Conservation (phyloP, 2,797 vertebrate species). For the Antrozous pallidus region DNA sequence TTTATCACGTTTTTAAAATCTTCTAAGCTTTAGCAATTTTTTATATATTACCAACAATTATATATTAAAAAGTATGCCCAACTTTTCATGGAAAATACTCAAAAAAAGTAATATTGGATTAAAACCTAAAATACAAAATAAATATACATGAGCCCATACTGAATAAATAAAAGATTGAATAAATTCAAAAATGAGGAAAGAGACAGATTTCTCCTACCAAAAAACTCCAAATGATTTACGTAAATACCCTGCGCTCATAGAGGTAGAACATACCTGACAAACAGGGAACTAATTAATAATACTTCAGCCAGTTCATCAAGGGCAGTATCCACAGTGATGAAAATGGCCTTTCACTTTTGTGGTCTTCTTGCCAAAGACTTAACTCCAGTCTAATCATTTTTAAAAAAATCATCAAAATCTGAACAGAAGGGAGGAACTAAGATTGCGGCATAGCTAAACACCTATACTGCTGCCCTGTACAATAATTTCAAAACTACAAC, state of each 20-base stretch:
- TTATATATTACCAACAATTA: background rate
- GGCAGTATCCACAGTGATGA: background rate
- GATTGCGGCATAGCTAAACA: too few species aligned
- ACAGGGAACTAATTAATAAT: background rate
- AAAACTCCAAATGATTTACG: background rate
- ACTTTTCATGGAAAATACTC: background rate
- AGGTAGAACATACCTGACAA: background rate
- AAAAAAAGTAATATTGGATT: background rate
- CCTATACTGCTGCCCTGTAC: too few species aligned
- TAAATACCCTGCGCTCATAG: background rate
- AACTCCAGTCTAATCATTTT: background rate
- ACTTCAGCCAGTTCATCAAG: background rate
- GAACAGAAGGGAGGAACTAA: too few species aligned
- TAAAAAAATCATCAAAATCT: background rate
- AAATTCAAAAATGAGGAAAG: background rate
- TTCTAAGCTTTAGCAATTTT: background rate
- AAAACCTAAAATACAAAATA: background rate
- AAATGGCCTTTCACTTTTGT: background rate
- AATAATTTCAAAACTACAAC: too few species aligned
- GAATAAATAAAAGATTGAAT: background rate
- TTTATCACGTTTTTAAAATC: background rate
- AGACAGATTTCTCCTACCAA: background rate
- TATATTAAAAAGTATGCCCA: background rate
- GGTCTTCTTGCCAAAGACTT: background rate
- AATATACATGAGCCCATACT: background rate